Percentiles rank a stretch among this genome's conserved stretches.
phyloP scores from a whole-genome alignment of 1,140 invertebrate species.

The Drosophila rufa region DNA sequence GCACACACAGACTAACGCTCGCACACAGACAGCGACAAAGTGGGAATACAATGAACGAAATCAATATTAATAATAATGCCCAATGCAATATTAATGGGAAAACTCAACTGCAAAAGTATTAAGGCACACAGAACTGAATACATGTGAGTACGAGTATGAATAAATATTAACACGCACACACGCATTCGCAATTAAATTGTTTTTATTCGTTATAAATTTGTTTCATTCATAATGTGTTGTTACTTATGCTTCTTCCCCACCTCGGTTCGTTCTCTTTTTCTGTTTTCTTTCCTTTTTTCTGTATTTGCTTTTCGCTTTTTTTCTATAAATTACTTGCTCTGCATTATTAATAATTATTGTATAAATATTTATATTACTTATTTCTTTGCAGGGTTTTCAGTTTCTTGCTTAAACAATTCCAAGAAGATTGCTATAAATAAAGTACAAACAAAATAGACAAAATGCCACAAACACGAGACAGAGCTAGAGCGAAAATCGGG shows the following conservation, averaged over 20 bases:
- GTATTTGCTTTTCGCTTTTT: conserved; percentile 23
- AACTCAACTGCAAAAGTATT: conserved; percentile 73
- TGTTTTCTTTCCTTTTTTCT: conserved; percentile 15
- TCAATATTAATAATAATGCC: conserved; percentile 76
- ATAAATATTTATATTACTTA: conserved; percentile 76
- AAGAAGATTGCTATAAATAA: conserved; percentile 45
- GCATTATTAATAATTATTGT: conserved; percentile 77
- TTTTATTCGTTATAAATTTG: conserved; percentile 65
- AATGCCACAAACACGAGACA: conserved; percentile 60
- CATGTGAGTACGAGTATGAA: conserved; percentile 59
- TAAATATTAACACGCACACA: conserved; percentile 64
- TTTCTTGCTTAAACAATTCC: conserved; percentile 57
- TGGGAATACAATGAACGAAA: conserved; percentile 74
- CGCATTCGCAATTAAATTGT: conserved; percentile 68
- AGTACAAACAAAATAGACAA: conserved; percentile 45
- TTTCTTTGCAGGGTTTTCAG: conserved; percentile 50
- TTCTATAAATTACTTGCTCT: conserved; percentile 78
- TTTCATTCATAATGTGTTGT: conserved; percentile 61
- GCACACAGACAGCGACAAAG: conserved; percentile 51
- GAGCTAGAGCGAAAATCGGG: conserved; percentile 38
- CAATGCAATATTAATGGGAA: conserved; percentile 80
- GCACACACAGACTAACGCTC: conserved; percentile 38
- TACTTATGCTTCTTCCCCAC: conserved; percentile 55
- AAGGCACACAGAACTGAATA: conserved; percentile 56
- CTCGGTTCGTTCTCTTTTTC: conserved; percentile 27